Evolutionary conservation across 1,140 invertebrate species (phyloP), one percentile per base, ranked within the genome.

Genomic region (Venturia canescens): DNA sequence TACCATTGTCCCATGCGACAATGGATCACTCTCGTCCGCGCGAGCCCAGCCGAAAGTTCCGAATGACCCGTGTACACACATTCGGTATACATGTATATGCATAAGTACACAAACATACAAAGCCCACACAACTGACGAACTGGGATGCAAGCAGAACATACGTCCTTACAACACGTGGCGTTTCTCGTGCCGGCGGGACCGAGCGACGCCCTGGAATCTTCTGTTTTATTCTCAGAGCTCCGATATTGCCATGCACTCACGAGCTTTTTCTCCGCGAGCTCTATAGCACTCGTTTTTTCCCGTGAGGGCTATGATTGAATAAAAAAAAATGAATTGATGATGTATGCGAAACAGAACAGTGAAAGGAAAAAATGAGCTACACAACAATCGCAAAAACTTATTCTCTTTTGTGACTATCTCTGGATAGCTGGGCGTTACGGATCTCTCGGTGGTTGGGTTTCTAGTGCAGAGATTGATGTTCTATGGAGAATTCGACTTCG

Each of bases 1-100:
- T 31, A 21, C 86, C 84, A 88, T 88, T 88, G 87, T 89, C 82
- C 88, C 82, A 84, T 81, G 87, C 84, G 82, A 89, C 87, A 89
- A 89, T 87, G 82, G 87, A 80, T 89, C 87, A 89, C 86, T 87
- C 86, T 76, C 74, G 74, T 29, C 26, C 74, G 50, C 29, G 74
- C 26, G 27, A 53, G 60, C 60, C 60, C 3, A 13, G n/a, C 18
- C 50, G 50, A 85, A 83, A 70, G 80, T 72, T 83, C 81, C 84
- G 85, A 88, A 88, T 87, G 87, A 88, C 87, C 85, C 84, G 83
- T 82, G 79, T 83, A 23, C 23, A 11, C 23, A 63, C 53, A 57
- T 13, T 18, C 21, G 16, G 21, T 57, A 57, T 57, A 57, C 16
- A 23, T 57, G 21, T 57, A 4, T 21, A 57, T 21, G 21, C 21